These are phyloP conservation scores for Rhizomys pruinosus DNA, from an alignment of 2,113 vertebrate species.

Conservation along the genomic window DNA sequence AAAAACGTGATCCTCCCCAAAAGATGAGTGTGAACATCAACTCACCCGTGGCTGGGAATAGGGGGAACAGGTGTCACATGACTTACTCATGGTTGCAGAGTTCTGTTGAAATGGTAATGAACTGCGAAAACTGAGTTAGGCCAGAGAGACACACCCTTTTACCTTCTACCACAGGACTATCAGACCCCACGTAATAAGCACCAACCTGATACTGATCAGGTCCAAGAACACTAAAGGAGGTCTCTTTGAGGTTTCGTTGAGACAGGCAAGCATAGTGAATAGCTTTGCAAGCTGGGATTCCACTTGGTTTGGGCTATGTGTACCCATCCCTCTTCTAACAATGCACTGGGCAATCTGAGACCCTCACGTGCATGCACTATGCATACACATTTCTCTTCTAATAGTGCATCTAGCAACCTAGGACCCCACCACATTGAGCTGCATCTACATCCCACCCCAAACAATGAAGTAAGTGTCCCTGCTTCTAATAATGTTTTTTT, in stretches of 20 bases:
- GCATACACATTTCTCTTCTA: background rate
- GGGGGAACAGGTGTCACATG: background rate
- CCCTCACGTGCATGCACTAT: background rate
- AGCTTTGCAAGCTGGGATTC: background rate
- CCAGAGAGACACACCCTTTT: background rate
- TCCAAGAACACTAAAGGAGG: background rate
- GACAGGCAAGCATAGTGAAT: background rate
- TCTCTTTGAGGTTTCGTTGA: background rate
- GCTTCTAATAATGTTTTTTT: too few species aligned
- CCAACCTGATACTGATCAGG: background rate
- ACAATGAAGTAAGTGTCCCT: background rate
- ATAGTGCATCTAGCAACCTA: background rate
- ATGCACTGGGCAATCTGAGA: background rate
- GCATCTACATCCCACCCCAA: too few species aligned
- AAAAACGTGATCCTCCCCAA: background rate
- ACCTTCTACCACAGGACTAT: background rate
- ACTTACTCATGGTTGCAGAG: background rate
- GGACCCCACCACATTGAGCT: background rate
- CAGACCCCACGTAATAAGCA: background rate
- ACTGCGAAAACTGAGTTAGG: background rate
- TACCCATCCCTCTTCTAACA: background rate
- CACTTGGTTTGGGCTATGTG: background rate
- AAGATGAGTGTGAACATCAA: background rate
- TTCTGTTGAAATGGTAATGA: background rate
- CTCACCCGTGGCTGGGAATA: background rate